A percentile compares a stretch with the other conserved stretches of the same genome.
Evolutionary conservation across 2,113 vertebrate genomes (phyloP).

Genomic region (Hippocampus comes): DNA sequence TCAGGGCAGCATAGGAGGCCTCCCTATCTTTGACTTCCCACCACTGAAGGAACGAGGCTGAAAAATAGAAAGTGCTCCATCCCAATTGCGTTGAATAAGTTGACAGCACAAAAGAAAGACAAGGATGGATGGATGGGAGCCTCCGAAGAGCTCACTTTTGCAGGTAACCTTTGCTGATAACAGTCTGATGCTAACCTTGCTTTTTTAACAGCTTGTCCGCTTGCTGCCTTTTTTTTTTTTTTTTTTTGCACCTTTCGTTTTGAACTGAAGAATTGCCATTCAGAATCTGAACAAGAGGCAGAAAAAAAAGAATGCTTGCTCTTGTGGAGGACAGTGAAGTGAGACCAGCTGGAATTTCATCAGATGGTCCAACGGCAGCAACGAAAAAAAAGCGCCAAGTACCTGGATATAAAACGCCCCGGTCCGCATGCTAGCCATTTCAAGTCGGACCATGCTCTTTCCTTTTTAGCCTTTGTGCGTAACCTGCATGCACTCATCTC

Average conservation of each 20-base stretch:
- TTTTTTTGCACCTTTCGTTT: constrained; percentile 3
- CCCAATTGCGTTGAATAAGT: constrained; percentile 9
- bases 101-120: constrained; percentile 10
- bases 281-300: not conserved
- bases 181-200: constrained; percentile 52
- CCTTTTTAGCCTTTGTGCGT: too few relatives aligned
- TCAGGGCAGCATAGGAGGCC: too few relatives aligned
- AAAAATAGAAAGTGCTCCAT: constrained; percentile 11
- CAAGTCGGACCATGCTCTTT: too few relatives aligned
- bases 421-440: too few relatives aligned
- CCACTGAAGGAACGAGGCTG: not conserved
- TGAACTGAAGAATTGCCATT: constrained; percentile 26
- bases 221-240: constrained; percentile 13
- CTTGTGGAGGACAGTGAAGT: too few relatives aligned
- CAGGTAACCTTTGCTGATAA: constrained; percentile 46
- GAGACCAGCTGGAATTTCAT: too few relatives aligned
- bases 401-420: too few relatives aligned
- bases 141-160: not conserved
- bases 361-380: too few relatives aligned
- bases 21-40: too few relatives aligned
- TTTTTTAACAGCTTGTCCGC: constrained; percentile 48
- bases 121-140: not conserved
- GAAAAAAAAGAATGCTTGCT: too few relatives aligned
- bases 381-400: too few relatives aligned
- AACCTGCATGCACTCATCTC: too few relatives aligned